A percentile compares a stretch with the other conserved stretches of the same genome.
phyloP scores from a whole-genome alignment of 1,140 invertebrate genomes.

The Oryzaephilus surinamensis region DNA sequence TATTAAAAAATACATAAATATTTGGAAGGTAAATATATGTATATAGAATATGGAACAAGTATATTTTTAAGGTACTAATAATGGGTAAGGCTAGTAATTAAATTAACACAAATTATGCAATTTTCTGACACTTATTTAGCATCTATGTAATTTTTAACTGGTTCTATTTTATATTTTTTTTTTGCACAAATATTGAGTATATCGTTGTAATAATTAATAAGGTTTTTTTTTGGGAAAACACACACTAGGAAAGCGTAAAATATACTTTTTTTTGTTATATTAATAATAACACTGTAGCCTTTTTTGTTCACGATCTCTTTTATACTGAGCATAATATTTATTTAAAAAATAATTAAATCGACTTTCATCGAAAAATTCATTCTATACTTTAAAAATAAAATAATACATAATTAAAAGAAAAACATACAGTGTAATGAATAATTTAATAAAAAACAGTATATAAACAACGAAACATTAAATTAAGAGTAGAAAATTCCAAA shows the following conservation, averaged over 20 bases:
- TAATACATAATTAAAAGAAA: background rate
- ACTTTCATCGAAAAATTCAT: too few relatives aligned
- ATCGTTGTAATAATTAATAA: constrained; percentile 25
- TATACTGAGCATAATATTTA: constrained; percentile 4
- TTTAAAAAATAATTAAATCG: background rate
- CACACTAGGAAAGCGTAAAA: constrained; percentile 15
- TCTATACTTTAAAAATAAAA: constrained; percentile 9
- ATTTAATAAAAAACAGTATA: background rate
- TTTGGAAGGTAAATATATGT: too few relatives aligned
- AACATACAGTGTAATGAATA: background rate
- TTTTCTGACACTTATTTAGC: constrained; percentile 16
- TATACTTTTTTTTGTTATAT: constrained; percentile 3
- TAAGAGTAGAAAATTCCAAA: background rate
- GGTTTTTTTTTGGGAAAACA: constrained; percentile 17
- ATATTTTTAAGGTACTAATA: too few relatives aligned
- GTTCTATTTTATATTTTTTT: constrained; percentile 11
- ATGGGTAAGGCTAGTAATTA: constrained; percentile 5
- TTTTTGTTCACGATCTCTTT: too few relatives aligned
- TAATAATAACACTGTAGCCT: constrained; percentile 15
- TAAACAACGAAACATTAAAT: background rate
- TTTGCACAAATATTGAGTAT: constrained; percentile 26
- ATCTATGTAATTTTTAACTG: constrained; percentile 13
- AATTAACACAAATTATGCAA: constrained; percentile 14
- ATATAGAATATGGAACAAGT: too few relatives aligned
- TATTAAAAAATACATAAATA: too few relatives aligned